These are phyloP conservation scores for Digitonthophagus gazella DNA, from an alignment of 2,888 invertebrate species.

Conservation along the genomic window DNA sequence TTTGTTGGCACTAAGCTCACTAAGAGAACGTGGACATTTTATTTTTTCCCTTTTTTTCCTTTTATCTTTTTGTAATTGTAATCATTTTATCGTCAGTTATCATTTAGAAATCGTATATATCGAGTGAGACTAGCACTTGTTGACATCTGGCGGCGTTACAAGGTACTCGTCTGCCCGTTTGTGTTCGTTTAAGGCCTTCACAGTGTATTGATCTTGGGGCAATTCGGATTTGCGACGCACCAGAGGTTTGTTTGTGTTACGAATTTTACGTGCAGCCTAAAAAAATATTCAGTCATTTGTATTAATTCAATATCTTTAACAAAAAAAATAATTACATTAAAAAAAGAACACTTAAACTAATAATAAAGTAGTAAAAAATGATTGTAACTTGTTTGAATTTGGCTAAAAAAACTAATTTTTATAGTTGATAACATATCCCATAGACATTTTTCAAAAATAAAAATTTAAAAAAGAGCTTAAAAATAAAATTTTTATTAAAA, in stretches of 20 bases:
- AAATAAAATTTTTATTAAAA: too few relatives aligned
- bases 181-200: conserved; percentile 88
- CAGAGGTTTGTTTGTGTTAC: conserved; percentile 81
- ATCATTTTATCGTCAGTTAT: background rate
- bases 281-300: conserved; percentile 30
- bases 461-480: too few relatives aligned
- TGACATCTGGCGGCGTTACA: conserved; percentile 79
- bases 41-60: background rate
- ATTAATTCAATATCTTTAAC: too few relatives aligned
- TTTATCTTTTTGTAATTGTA: conserved; percentile 12
- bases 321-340: too few relatives aligned
- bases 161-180: conserved; percentile 90
- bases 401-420: too few relatives aligned
- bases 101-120: conserved; percentile 22
- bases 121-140: conserved; percentile 74
- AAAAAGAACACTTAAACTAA: too few relatives aligned
- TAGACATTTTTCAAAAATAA: too few relatives aligned
- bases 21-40: conserved; percentile 31
- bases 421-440: too few relatives aligned
- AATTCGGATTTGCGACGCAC: conserved; percentile 93
- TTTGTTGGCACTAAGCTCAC: conserved; percentile 47
- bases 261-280: conserved; percentile 62
- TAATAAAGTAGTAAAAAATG: too few relatives aligned
- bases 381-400: too few relatives aligned
- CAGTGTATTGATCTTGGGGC: conserved; percentile 89